phyloP scores from a whole-genome alignment of 2,888 invertebrate species.

The Geophilus truncorum region DNA sequence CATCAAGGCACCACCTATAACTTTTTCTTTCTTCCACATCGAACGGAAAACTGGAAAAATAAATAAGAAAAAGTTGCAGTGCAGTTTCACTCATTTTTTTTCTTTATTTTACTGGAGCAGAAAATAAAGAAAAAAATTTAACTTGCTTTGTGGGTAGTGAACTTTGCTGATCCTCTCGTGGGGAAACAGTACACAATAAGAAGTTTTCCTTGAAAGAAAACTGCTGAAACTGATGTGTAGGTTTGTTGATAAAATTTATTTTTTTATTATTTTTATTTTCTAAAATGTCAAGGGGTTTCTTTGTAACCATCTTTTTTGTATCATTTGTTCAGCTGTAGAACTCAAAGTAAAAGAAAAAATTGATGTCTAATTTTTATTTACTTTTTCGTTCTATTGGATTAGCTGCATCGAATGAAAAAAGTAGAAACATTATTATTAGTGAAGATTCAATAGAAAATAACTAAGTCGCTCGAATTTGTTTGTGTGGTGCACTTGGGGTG shows the following conservation, averaged over 20 bases:
- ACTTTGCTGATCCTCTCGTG: constrained; percentile 10
- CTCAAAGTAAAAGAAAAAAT: neutral
- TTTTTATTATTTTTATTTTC: neutral
- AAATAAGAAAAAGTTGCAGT: neutral
- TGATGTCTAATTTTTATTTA: neutral
- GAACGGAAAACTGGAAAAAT: neutral
- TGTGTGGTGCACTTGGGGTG: neutral
- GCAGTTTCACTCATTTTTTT: neutral
- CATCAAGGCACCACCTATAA: neutral
- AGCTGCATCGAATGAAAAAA: too few relatives aligned
- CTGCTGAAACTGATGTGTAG: constrained; percentile 1
- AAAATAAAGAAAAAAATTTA: neutral
- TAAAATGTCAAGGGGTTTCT: neutral
- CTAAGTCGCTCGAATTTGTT: neutral
- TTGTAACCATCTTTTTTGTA: neutral
- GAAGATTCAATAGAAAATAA: neutral
- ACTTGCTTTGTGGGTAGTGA: constrained; percentile 1
- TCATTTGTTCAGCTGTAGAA: neutral
- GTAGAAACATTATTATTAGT: too few relatives aligned
- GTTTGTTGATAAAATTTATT: constrained; percentile 5
- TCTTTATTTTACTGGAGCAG: neutral
- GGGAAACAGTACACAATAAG: constrained; percentile 6
- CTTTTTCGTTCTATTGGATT: too few relatives aligned
- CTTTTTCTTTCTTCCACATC: neutral
- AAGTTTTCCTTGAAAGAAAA: neutral